phyloP scores from a whole-genome alignment of 2,888 invertebrate species.

The Malthinus seriepunctatus region DNA sequence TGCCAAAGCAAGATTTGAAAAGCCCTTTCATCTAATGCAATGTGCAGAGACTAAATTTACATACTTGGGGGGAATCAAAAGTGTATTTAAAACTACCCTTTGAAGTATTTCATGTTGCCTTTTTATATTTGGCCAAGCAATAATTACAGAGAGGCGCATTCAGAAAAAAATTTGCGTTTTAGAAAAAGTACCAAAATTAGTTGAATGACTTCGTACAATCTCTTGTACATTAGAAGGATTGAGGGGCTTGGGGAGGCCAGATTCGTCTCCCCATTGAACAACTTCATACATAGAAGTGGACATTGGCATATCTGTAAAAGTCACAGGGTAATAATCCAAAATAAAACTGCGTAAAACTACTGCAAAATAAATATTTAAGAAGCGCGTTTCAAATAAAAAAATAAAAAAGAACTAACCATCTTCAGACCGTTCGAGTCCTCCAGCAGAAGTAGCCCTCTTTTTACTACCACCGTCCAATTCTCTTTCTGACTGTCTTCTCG shows the following conservation, averaged over 20 bases:
- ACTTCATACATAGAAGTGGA: conserved; percentile 76
- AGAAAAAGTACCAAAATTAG: conserved; percentile 36
- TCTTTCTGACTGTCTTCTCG: conserved; percentile 83
- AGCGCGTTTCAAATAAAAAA: background rate
- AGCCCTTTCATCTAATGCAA: no score
- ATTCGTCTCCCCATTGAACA: conserved; percentile 28
- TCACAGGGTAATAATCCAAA: conserved; percentile 20
- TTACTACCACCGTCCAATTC: conserved; percentile 75
- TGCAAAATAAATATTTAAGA: conserved; percentile 15
- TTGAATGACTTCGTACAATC: conserved; percentile 33
- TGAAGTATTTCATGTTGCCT: no score
- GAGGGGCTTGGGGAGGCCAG: conserved; percentile 22
- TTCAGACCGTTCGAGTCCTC: conserved; percentile 68
- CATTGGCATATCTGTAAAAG: conserved; percentile 63
- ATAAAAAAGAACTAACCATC: conserved; percentile 57
- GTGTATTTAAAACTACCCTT: no score
- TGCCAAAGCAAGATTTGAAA: no score
- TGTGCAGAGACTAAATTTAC: no score
- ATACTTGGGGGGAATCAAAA: no score
- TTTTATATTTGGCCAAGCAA: background rate
- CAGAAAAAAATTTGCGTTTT: conserved; percentile 15
- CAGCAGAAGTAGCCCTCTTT: conserved; percentile 76
- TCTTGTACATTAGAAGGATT: conserved; percentile 28
- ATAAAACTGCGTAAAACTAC: conserved; percentile 18
- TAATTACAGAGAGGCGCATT: conserved; percentile 12